phyloP scores from a whole-genome alignment of 2,888 invertebrate genomes.

The Emmelina monodactyla region DNA sequence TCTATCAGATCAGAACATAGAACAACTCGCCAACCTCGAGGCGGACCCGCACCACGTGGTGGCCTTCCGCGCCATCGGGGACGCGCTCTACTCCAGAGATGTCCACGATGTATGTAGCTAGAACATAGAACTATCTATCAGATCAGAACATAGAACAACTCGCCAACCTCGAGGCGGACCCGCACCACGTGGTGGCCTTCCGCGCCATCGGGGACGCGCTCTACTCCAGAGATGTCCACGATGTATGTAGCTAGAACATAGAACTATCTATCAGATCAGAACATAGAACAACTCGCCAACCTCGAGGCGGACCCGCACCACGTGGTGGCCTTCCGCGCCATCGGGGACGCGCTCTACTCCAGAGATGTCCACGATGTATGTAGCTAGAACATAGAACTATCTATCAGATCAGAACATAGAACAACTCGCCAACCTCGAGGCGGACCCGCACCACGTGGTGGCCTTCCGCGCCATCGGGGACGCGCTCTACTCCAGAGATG shows the following conservation, averaged over 20 bases:
- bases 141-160: conserved; percentile 73
- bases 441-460: conserved; percentile 77
- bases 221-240: conserved; percentile 76
- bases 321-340: conserved; percentile 76
- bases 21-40: conserved; percentile 76
- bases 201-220: conserved; percentile 83
- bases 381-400: no score
- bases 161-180: conserved; percentile 76
- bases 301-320: conserved; percentile 82
- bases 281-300: conserved; percentile 72
- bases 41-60: conserved; percentile 78
- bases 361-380: conserved; percentile 75
- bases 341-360: conserved; percentile 86
- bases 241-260: no score
- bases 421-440: conserved; percentile 75
- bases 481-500: conserved; percentile 79
- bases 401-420: conserved; percentile 76
- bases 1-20: conserved; percentile 74
- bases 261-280: no score
- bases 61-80: conserved; percentile 80
- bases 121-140: no score
- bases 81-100: conserved; percentile 81
- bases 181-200: conserved; percentile 79
- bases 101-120: conserved; percentile 78
- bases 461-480: conserved; percentile 83